Percentiles rank a stretch among this genome's conserved stretches.
phyloP scores from a whole-genome alignment of 2,888 invertebrate species.

The Scaptomyza polygonia region DNA sequence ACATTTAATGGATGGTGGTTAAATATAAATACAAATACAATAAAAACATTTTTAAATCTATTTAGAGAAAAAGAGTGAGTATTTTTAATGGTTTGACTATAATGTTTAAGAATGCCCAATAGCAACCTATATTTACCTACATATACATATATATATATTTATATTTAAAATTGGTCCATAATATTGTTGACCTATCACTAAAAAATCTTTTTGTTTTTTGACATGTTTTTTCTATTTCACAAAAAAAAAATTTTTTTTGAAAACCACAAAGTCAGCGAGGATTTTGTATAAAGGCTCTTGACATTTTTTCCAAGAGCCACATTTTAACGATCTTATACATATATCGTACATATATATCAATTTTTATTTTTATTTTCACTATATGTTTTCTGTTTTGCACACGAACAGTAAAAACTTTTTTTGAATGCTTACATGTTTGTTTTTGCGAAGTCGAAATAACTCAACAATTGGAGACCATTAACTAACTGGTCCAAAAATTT shows the following conservation, averaged over 20 bases:
- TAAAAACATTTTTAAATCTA: constrained; percentile 71
- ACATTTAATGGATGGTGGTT: constrained; percentile 79
- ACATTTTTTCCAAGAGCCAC: constrained; percentile 28
- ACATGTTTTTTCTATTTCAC: constrained; percentile 73
- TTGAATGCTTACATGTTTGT: constrained; percentile 81
- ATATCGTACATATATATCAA: constrained; percentile 42
- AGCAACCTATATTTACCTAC: constrained; percentile 46
- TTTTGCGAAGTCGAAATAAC: constrained; percentile 61
- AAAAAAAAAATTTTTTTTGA: constrained; percentile 44
- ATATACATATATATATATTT: constrained; percentile 17
- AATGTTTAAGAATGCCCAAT: constrained; percentile 77
- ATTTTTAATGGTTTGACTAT: constrained; percentile 79
- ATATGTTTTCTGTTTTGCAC: constrained; percentile 63
- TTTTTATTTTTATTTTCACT: constrained; percentile 27
- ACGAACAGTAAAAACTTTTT: constrained; percentile 59
- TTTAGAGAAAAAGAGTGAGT: constrained; percentile 85
- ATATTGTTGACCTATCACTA: constrained; percentile 55
- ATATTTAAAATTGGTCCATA: constrained; percentile 55
- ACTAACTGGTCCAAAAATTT: constrained; percentile 12
- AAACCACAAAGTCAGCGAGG: constrained; percentile 69
- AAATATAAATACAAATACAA: constrained; percentile 53
- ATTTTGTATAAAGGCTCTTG: constrained; percentile 54
- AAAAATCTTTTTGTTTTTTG: constrained; percentile 71
- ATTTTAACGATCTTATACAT: constrained; percentile 21
- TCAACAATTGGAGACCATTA: constrained; percentile 29